These are phyloP conservation scores for Tympanuchus pallidicinctus DNA, from an alignment of 2,113 vertebrate genomes.

Conservation along the genomic window DNA sequence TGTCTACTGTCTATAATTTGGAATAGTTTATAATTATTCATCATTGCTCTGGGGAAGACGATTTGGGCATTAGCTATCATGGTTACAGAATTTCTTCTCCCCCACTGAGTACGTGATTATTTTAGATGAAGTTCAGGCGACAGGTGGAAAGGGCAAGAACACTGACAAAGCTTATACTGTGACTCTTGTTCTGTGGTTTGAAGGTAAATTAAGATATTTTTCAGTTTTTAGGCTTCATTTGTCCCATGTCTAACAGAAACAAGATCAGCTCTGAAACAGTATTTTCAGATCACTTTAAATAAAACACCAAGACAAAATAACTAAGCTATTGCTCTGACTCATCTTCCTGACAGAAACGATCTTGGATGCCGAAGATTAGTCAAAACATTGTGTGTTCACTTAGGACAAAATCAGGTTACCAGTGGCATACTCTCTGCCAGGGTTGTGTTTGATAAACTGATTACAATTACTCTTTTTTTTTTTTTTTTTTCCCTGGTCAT, in stretches of 20 bases:
- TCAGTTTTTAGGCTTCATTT: conserved; percentile 32
- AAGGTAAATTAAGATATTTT: conserved; percentile 71
- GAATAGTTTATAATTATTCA: conserved; percentile 71
- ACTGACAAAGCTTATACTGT: conserved; percentile 37
- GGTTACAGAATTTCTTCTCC: conserved; percentile 62
- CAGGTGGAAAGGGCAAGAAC: conserved; percentile 57
- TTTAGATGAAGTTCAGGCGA: conserved; percentile 73
- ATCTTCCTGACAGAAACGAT: neutral
- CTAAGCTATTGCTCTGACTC: neutral
- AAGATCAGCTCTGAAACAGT: neutral
- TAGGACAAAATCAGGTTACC: conserved; percentile 59
- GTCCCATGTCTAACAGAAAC: conserved; percentile 39
- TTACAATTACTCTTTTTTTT: conserved; percentile 78
- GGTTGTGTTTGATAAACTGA: conserved; percentile 77
- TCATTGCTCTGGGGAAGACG: conserved; percentile 63
- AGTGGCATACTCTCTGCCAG: conserved; percentile 29
- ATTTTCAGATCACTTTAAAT: conserved; percentile 34
- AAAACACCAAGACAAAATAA: conserved; percentile 22
- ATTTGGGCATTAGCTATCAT: conserved; percentile 68
- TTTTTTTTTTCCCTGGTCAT: conserved; percentile 72
- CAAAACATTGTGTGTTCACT: conserved; percentile 27
- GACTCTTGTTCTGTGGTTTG: conserved; percentile 60
- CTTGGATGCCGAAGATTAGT: conserved; percentile 6
- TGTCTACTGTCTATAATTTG: conserved; percentile 67
- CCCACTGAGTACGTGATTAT: conserved; percentile 76